Evolutionary conservation across 2,113 vertebrate genomes (phyloP).

Genomic region (Oceanodroma tethys): DNA sequence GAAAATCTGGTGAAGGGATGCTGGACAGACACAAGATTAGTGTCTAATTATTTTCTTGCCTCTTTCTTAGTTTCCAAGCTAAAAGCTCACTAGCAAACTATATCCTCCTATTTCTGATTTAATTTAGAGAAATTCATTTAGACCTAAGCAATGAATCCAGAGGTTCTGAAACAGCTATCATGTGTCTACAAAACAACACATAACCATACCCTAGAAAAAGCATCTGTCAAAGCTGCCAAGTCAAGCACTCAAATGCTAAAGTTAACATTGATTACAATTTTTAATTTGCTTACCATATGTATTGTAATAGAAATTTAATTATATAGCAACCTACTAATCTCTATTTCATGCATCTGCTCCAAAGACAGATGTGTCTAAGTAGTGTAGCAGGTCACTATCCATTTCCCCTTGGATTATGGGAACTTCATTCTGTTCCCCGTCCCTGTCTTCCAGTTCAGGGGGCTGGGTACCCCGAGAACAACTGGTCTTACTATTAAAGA

Average conservation of each 20-base stretch:
- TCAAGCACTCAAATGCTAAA: neutral
- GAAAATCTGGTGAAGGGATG: neutral
- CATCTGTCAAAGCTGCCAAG: neutral
- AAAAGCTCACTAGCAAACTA: neutral
- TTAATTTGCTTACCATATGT: neutral
- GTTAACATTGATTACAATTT: neutral
- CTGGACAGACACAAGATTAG: neutral
- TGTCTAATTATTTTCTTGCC: neutral
- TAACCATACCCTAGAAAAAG: neutral
- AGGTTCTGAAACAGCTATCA: neutral
- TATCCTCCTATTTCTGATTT: neutral
- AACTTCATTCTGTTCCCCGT: no score
- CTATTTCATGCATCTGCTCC: neutral
- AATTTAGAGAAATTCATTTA: neutral
- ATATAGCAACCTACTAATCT: neutral
- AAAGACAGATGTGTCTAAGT: no score
- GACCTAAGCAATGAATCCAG: neutral
- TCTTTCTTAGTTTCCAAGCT: neutral
- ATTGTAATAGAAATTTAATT: neutral
- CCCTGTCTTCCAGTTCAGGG: no score
- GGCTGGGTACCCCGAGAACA: no score
- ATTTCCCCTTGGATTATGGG: no score
- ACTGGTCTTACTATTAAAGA: no score
- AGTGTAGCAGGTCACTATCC: no score
- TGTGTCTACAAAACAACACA: neutral